Base-by-base conservation (phyloP, 2,888 invertebrate genomes). In the Agriopis aurantiaria region DNA sequence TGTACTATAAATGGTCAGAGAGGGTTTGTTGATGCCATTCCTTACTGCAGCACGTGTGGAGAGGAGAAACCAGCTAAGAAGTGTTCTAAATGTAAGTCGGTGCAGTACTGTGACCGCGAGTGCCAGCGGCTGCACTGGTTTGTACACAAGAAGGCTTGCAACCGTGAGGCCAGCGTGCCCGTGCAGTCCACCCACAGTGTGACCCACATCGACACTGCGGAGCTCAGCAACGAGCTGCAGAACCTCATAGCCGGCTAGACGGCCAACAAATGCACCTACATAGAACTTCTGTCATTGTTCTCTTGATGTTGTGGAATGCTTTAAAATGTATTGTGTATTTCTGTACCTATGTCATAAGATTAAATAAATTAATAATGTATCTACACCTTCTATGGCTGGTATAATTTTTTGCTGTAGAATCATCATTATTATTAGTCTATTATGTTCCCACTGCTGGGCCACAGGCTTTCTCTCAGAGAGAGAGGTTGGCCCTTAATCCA, bases 91-190 rank as follows among this genome's bases (percentile, higher is more conserved):
- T 99, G 99, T 91, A 98, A 98, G 95, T 96, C 96, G 68, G 98
- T 98, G 63, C 97, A 97, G 86, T 99, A 99, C 87, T 99, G 99
- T 91, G 97, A 98, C 89, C 95, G 97, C 71, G 97, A 97, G 83
- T 99, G 99, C 87, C 99, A 99, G 88, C 96, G 98, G 76, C 93
- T 99, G 58, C 99, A 98, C 87, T 98, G 98, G 98, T 97, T 97
- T 84, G 96, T 97, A 82, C 98, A 98, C 88, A 98, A 98, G 90
- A 98, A 98, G 84, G 96, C 96, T 49, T 98, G 98, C 83, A 96
- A 96, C 69, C 94, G 97, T 74, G 95, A 96, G 72, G 90, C 92
- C 0, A 95, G 95, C 71, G 88, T 87, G 5, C 91, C 92, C 0
- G 75, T 55, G 1, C 68, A 52, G 53, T 55, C 84, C 4, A 52